Base-by-base conservation (phyloP, 2,888 invertebrate species). In the Eurytoma californica region DNA sequence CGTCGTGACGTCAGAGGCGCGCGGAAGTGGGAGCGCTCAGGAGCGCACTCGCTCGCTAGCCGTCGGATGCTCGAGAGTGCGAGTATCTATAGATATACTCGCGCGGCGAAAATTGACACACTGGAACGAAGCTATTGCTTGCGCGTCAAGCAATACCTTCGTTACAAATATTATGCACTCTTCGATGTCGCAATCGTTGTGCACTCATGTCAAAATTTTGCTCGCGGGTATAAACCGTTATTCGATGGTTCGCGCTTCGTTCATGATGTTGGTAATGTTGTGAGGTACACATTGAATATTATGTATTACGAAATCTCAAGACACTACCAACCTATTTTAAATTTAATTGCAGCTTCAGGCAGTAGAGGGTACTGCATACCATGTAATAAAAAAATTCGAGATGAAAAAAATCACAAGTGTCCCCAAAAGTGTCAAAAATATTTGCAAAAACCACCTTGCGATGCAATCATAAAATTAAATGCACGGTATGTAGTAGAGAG, bases 301-400 rank as follows among this genome's bases (percentile, higher is more conserved):
- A 51, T 51, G 51, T 66, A 66, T 51, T 66, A 66, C 12, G 66
- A 66, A 5, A 14, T 2, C n/a, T 12, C 3, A 12, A 4, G 9
- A 3, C 67, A 53, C 9, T 67, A 67, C 28, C 53, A 53, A 3
- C 24, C 66, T 51, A 66, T 66, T 51, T 2, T 66, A 16, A 53
- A 67, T 28, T 53, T 53, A n/a, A 24, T 66, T 0, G 66, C 49
- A 14, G 51, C 51, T 14, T n/a, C 53, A 7, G 53, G 53, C n/a
- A 67, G 53, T 28, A 20, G 24, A 3, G 67, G 30, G 9, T 67
- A 53, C n/a, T 67, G 51, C 20, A 51, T 51, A 51, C 20, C 66
- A 1, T 51, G 28, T n/a, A 51, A 67, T n/a, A 28, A 14, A 16
- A 28, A 24, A 53, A 9, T 24, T 5, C 4, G n/a, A 7, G 0